phyloP scores from a whole-genome alignment of 2,113 vertebrate genomes.

The Orycteropus afer region DNA sequence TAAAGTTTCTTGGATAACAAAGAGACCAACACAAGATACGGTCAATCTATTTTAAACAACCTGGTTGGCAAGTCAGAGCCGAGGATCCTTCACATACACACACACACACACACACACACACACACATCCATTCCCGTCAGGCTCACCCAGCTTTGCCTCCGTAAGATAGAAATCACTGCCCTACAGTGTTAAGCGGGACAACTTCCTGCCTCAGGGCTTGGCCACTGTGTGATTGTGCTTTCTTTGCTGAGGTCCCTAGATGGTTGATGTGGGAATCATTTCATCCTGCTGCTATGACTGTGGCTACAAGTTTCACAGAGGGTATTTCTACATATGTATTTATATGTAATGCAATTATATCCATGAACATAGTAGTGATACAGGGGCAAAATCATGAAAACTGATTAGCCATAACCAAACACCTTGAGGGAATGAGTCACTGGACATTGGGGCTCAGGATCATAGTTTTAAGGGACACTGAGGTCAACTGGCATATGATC shows the following conservation, averaged over 20 bases:
- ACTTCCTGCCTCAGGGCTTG: neutral
- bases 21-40: neutral
- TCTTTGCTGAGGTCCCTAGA: neutral
- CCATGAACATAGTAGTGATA: too few relatives aligned
- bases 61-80: neutral
- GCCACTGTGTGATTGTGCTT: neutral
- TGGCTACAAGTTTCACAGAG: too few relatives aligned
- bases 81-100: too few relatives aligned
- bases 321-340: too few relatives aligned
- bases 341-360: neutral
- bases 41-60: neutral
- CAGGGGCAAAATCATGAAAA: too few relatives aligned
- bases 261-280: neutral
- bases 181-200: neutral
- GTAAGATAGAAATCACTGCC: neutral
- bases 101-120: too few relatives aligned
- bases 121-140: neutral
- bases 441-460: too few relatives aligned
- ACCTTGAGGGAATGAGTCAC: too few relatives aligned
- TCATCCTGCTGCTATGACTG: neutral
- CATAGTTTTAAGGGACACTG: too few relatives aligned
- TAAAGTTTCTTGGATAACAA: neutral
- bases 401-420: too few relatives aligned
- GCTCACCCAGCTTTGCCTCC: neutral
- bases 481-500: too few relatives aligned